Conservation (phyloP, 2,113 vertebrate species). For the Leptobrachium leishanense region DNA sequence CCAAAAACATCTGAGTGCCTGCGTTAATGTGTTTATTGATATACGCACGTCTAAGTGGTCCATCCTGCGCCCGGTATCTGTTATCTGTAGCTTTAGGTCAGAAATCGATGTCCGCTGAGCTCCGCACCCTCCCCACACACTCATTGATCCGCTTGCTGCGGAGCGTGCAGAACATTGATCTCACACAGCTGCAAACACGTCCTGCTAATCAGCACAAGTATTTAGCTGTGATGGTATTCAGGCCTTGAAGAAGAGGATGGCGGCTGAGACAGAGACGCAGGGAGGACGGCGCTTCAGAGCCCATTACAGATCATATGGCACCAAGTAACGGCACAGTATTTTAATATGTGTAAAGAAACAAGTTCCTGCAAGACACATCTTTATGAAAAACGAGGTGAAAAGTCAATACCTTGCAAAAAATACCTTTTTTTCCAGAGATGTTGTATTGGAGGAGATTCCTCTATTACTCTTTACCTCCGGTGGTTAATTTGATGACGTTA, state of each 20-base stretch:
- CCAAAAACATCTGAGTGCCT: background rate
- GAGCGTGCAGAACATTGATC: slow-evolving; percentile 45
- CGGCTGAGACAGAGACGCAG: background rate
- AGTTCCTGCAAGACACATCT: too few species aligned
- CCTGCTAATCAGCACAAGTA: slow-evolving; percentile 47
- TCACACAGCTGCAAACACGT: slow-evolving; percentile 35
- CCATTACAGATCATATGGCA: background rate
- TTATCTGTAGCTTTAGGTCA: background rate
- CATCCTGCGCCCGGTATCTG: slow-evolving; percentile 29
- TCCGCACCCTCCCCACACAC: slow-evolving; percentile 26
- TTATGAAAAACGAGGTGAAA: too few species aligned
- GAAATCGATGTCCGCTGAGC: slow-evolving; percentile 40
- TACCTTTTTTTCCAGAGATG: too few species aligned
- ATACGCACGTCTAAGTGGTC: slow-evolving; percentile 3
- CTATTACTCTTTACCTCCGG: too few species aligned
- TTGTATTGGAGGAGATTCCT: too few species aligned
- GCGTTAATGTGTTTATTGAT: background rate
- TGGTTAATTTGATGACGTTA: too few species aligned
- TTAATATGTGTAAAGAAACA: background rate
- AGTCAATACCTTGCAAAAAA: too few species aligned
- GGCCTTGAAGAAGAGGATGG: background rate
- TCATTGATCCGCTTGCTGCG: slow-evolving; percentile 38
- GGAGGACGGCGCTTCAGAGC: background rate
- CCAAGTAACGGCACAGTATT: background rate
- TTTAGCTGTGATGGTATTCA: slow-evolving; percentile 48